phyloP scores from a whole-genome alignment of 2,797 vertebrate genomes.

The Novumbra hubbsi region DNA sequence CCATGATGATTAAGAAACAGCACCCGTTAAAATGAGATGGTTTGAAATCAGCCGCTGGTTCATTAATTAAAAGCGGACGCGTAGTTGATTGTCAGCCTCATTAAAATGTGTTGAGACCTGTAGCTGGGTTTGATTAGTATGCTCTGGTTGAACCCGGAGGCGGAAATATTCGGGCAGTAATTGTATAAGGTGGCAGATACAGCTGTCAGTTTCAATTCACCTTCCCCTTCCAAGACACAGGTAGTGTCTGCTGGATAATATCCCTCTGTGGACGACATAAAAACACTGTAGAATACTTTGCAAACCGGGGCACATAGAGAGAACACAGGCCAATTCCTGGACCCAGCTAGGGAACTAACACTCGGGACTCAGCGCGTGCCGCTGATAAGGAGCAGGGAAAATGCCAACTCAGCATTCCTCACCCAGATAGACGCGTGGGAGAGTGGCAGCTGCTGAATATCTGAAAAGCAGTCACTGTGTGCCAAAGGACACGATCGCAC shows the following conservation, averaged over 20 bases:
- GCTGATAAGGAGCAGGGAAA: background rate
- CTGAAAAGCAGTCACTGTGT: background rate
- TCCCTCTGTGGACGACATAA: slow-evolving; percentile 76
- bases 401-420: background rate
- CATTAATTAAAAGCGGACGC: background rate
- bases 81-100: background rate
- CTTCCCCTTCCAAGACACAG: slow-evolving; percentile 76
- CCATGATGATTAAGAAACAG: background rate
- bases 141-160: background rate
- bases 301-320: background rate
- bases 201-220: slow-evolving; percentile 69
- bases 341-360: background rate
- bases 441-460: background rate
- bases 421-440: background rate
- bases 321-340: background rate
- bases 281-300: slow-evolving; percentile 14
- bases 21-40: background rate
- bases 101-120: background rate
- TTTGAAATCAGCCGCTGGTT: background rate
- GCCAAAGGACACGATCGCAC: too few species aligned
- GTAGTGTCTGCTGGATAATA: slow-evolving; percentile 71
- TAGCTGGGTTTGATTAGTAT: slow-evolving; percentile 3
- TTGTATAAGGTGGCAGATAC: slow-evolving; percentile 2
- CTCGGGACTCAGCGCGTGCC: background rate
- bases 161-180: slow-evolving; percentile 18